These are phyloP conservation scores for Acanthopleura granulata DNA, from an alignment of 2,888 invertebrate genomes.

Conservation along the genomic window DNA sequence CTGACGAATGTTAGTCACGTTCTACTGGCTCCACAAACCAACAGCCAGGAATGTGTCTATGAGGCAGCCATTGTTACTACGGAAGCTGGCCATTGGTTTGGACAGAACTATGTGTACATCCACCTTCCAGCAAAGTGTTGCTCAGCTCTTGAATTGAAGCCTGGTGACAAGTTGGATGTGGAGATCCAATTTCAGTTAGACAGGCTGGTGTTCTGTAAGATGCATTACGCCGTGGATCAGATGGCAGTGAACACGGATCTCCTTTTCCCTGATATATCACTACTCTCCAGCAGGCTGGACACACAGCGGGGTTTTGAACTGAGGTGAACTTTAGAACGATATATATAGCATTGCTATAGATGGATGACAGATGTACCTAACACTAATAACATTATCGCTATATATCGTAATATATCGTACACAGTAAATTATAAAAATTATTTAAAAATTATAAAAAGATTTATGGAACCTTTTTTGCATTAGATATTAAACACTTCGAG, in stretches of 20 bases:
- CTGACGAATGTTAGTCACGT: conserved; percentile 50
- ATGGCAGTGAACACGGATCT: conserved; percentile 47
- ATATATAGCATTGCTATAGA: no score
- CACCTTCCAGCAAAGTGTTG: conserved; percentile 51
- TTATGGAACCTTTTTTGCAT: no score
- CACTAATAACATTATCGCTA: no score
- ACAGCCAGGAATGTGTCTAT: conserved; percentile 43
- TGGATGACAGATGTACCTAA: no score
- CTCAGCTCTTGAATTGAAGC: conserved; percentile 38
- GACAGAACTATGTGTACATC: conserved; percentile 59
- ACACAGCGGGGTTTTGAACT: conserved; percentile 25
- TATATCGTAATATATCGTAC: no score
- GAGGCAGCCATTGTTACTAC: conserved; percentile 58
- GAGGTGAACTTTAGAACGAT: conserved; percentile 23
- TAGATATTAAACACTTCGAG: no score
- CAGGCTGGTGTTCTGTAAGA: conserved; percentile 58
- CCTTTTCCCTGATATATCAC: conserved; percentile 62
- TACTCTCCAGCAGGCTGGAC: conserved; percentile 45
- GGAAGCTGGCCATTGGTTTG: conserved; percentile 51
- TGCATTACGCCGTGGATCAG: conserved; percentile 63
- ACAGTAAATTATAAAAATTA: no score
- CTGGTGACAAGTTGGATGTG: conserved; percentile 41
- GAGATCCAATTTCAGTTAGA: conserved; percentile 68
- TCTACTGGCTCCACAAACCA: conserved; percentile 35
- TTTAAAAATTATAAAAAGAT: no score